A percentile compares a stretch with the other conserved stretches of the same genome.
These are phyloP conservation scores for Phengaris arion DNA, from an alignment of 2,888 invertebrate species.

Conservation along the genomic window DNA sequence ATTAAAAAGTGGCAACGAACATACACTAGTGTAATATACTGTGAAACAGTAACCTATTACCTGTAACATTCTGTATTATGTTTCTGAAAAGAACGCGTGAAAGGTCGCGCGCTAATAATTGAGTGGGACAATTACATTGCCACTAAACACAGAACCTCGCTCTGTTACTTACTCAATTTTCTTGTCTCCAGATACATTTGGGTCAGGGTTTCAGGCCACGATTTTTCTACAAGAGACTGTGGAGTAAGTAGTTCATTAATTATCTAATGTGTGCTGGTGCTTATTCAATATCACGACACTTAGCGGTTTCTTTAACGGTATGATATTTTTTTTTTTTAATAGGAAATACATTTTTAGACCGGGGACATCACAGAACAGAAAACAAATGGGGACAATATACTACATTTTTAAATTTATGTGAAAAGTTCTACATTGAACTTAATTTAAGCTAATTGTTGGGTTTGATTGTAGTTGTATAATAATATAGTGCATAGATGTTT, in stretches of 20 bases:
- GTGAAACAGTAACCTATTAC: neutral
- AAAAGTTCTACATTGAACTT: no score
- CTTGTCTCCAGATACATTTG: conserved; percentile 28
- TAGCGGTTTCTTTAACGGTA: no score
- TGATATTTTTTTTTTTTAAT: no score
- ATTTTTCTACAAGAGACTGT: neutral
- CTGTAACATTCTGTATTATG: conserved; percentile 31
- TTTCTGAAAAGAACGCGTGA: conserved; percentile 42
- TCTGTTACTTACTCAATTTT: conserved; percentile 37
- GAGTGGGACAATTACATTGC: conserved; percentile 37
- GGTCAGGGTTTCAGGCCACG: conserved; percentile 7
- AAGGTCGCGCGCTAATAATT: conserved; percentile 57
- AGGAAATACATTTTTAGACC: no score
- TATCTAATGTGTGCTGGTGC: neutral
- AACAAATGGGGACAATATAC: no score
- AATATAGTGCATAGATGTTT: no score
- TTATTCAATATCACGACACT: no score
- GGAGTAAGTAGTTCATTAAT: conserved; percentile 1
- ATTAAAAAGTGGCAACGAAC: no score
- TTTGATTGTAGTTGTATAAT: no score
- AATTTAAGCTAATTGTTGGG: no score
- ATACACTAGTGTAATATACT: neutral
- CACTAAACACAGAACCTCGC: conserved; percentile 26
- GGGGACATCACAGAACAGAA: no score
- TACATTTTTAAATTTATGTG: no score